Evolutionary conservation across 2,797 vertebrate genomes (phyloP), one percentile per base, ranked within the genome.

Genomic region (Choloepus didactylus): DNA sequence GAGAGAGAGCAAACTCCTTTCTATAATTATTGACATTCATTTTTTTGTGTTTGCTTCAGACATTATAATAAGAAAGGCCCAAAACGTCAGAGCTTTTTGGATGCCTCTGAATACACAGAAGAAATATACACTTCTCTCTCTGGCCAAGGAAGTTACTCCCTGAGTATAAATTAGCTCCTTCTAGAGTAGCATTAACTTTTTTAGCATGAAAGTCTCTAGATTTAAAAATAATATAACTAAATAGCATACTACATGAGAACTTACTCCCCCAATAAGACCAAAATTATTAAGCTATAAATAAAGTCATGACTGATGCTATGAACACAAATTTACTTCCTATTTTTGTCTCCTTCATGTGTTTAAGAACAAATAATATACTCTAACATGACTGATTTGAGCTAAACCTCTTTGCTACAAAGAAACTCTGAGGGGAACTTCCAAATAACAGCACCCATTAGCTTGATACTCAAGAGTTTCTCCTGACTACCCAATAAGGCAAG

Each of bases 1-100:
- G 54, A 95, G 75, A 79, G 44, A 76, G 60, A 85, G 9, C n/a
- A 91, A 85, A 80, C 41, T 94, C 60, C 38, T 91, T 60, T 64
- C 56, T 93, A 38, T 29, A 88, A 16, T 67, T 89, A 67, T 41
- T 77, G 83, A 51, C 14, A 41, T 70, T 49, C 23, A 7, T 77
- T 49, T 66, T 60, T 73, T 44, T 62, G 51, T 56, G 23, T 70
- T 75, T 83, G 35, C 19, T 75, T 79, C 25, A 70, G 21, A 89
- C 0, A 77, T 56, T 90, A 14, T 89, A 92, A 38, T 60, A 72
- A 81, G 59, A 91, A n/a, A 94, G 49, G 46, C n/a, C 72, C 25
- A 80, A 93, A 94, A 59, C 49, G 10, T 38, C 25, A 89, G n/a
- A 51, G 29, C 4, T 80, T 56, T 62, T 90, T 60, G 27, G 5